A percentile compares a stretch with the other conserved stretches of the same genome.
Evolutionary conservation across 2,888 invertebrate genomes (phyloP).

Genomic region (Sminthurides aquaticus): DNA sequence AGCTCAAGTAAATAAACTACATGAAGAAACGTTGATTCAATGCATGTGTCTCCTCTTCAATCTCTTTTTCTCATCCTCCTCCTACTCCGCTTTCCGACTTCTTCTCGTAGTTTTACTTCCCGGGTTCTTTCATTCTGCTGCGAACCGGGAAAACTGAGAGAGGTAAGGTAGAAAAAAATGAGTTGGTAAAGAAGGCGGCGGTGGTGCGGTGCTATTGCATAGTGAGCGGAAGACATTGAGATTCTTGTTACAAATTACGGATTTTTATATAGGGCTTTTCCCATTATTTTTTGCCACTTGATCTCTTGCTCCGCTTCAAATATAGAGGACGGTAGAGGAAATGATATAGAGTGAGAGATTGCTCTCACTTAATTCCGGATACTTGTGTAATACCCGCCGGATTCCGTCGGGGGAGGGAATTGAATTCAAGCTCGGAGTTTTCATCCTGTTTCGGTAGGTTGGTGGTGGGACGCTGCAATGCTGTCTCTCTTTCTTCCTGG

Average conservation of each 20-base stretch:
- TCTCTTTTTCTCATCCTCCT: not conserved
- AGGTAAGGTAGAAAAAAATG: too few species aligned
- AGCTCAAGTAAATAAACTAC: slow-evolving; percentile 22
- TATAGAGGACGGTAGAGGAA: too few species aligned
- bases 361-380: too few species aligned
- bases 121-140: too few species aligned
- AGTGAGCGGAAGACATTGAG: not conserved
- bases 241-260: not conserved
- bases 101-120: not conserved
- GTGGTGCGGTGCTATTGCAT: not conserved
- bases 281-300: not conserved
- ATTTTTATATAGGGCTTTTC: not conserved
- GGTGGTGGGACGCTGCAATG: too few species aligned
- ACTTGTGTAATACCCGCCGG: too few species aligned
- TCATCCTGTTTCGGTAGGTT: too few species aligned
- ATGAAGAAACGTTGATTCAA: slow-evolving; percentile 12
- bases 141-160: too few species aligned
- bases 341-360: too few species aligned
- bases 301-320: not conserved
- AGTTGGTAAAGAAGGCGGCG: not conserved
- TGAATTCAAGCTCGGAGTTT: not conserved
- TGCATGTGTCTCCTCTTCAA: not conserved
- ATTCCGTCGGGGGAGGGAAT: too few species aligned
- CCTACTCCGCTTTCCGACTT: not conserved
- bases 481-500: too few species aligned